Percentiles rank a stretch among this genome's conserved stretches.
Conservation (phyloP, 2,113 vertebrate species). For the Scophthalmus maximus region DNA sequence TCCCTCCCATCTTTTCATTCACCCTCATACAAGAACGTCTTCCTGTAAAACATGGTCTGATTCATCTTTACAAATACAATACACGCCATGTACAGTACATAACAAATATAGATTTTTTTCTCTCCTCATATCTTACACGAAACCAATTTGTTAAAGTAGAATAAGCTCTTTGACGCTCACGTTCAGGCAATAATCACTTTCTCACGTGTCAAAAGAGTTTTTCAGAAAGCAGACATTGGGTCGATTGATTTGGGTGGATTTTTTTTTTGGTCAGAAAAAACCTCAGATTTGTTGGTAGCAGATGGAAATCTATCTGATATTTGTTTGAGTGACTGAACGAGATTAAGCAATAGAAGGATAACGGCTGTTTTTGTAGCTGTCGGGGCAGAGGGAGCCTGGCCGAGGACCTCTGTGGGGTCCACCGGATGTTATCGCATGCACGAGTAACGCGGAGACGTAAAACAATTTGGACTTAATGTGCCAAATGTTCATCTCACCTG, state of each 20-base stretch:
- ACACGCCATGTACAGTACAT: conserved; percentile 83
- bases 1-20: conserved; percentile 63
- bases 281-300: conserved; percentile 49
- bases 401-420: conserved; percentile 24
- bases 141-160: conserved; percentile 73
- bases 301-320: conserved; percentile 37
- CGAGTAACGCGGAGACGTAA: conserved; percentile 24
- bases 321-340: conserved; percentile 49
- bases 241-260: conserved; percentile 48
- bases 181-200: conserved; percentile 63
- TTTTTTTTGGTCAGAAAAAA: conserved; percentile 47
- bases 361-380: background rate
- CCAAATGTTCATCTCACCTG: conserved; percentile 50
- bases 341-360: conserved; percentile 37
- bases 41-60: conserved; percentile 78
- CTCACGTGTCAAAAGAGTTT: conserved; percentile 56
- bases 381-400: conserved; percentile 41
- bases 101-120: conserved; percentile 80
- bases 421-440: conserved; percentile 15
- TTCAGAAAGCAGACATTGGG: conserved; percentile 43
- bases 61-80: conserved; percentile 83
- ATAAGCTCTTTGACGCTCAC: conserved; percentile 60
- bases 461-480: conserved; percentile 50
- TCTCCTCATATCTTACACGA: conserved; percentile 66
- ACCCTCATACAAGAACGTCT: conserved; percentile 68